Evolutionary conservation across 2,797 vertebrate species (phyloP).

Genomic region (Ptychobarbus kaznakovi): DNA sequence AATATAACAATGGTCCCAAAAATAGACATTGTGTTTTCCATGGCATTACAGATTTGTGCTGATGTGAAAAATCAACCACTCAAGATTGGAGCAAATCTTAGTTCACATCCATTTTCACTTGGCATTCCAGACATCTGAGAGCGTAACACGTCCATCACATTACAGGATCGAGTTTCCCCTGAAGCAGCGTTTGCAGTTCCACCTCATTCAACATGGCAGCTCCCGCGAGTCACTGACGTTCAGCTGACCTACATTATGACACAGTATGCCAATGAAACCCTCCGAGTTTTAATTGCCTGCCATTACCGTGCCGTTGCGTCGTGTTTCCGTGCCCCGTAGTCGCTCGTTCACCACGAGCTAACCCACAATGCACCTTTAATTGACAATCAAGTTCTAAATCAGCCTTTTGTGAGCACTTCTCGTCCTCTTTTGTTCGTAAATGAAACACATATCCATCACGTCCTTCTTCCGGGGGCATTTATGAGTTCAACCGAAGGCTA

Average conservation of each 20-base stretch:
- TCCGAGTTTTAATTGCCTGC: constrained; percentile 12
- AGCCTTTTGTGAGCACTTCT: neutral
- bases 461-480: constrained; percentile 58
- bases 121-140: neutral
- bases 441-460: constrained; percentile 10
- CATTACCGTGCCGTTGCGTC: too few relatives aligned
- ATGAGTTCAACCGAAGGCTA: constrained; percentile 44
- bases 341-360: neutral
- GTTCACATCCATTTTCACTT: constrained; percentile 12
- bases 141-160: neutral
- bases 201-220: neutral
- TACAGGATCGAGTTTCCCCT: constrained; percentile 2
- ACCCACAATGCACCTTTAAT: constrained; percentile 18
- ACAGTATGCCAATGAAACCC: neutral
- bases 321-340: neutral
- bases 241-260: constrained; percentile 65
- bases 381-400: constrained; percentile 30
- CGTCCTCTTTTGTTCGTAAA: constrained; percentile 14
- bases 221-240: constrained; percentile 61
- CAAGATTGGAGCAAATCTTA: neutral
- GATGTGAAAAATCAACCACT: neutral
- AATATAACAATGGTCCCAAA: neutral
- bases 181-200: neutral
- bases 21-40: neutral
- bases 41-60: neutral